phyloP scores from a whole-genome alignment of 2,888 invertebrate species.

The Elysia crispata region DNA sequence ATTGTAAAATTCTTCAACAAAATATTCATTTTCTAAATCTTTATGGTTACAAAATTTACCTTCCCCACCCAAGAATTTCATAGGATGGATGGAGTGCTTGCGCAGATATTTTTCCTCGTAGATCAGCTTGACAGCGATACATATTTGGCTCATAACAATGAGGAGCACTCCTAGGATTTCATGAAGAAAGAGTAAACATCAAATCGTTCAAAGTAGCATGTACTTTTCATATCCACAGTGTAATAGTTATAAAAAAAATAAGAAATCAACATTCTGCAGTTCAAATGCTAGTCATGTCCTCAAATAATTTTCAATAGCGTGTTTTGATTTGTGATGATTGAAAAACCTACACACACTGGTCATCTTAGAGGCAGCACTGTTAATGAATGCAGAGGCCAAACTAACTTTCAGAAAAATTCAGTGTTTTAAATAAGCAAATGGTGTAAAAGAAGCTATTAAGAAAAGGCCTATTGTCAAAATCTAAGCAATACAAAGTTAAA shows the following conservation, averaged over 20 bases:
- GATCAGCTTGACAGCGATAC: conserved; percentile 94
- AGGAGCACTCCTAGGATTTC: conserved; percentile 80
- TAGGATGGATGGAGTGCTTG: conserved; percentile 89
- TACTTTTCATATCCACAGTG: background rate
- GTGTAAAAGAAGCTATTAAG: too few relatives aligned
- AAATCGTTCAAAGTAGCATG: background rate
- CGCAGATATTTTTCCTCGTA: conserved; percentile 94
- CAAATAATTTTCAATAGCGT: background rate
- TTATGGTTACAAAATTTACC: conserved; percentile 79
- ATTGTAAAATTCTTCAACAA: too few relatives aligned
- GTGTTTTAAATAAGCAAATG: too few relatives aligned
- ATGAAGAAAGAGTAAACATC: background rate
- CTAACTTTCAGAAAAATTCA: too few relatives aligned
- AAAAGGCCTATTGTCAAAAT: too few relatives aligned
- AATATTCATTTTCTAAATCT: too few relatives aligned
- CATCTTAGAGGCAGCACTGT: too few relatives aligned
- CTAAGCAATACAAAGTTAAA: too few relatives aligned
- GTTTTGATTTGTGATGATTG: too few relatives aligned
- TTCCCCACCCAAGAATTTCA: conserved; percentile 96
- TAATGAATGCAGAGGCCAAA: too few relatives aligned
- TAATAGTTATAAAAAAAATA: background rate
- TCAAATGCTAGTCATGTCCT: background rate
- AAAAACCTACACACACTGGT: too few relatives aligned
- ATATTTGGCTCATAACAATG: conserved; percentile 84
- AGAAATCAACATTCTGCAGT: background rate